Base-by-base conservation (phyloP, 92 coral and sea anemone species). In the Desmophyllum pertusum region DNA sequence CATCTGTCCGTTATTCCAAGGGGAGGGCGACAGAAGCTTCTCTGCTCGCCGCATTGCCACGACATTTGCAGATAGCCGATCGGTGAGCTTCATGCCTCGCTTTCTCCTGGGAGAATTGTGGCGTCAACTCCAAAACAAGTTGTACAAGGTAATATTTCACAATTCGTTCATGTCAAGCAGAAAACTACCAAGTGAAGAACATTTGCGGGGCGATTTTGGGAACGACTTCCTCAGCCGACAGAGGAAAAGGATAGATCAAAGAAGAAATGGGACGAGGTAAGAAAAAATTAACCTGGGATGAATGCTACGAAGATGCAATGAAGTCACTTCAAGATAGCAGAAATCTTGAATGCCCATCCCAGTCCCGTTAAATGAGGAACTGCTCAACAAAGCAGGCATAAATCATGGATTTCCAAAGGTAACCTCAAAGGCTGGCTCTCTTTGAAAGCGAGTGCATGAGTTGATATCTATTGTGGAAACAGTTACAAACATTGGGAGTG, bases 301-400 rank as follows among this genome's bases (percentile, higher is more conserved):
- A 88, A 5, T 79, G 77, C 4, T 88, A 71, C 27, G 91, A 83
- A 46, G 88, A 88, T 27, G 81, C 77, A 0, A 88, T 88, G 91
- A 88, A 77, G 50, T 63, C 88, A 50, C 91, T 88, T 18, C 88
- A 88, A 46, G 91, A 78, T 0, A 83, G 85, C 68, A 66, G 85
- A 23, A 88, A 88, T 64, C 29, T n/a, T 73, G 42, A 88, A 88
- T 53, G 88, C 91, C 0, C 91, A 88, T 78, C 91, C 88, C 10
- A 35, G 65, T 2, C 84, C n/a, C 14, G 37, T 79, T 88, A 27
- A 77, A 71, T 5, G 91, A 88, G 71, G 88, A 83, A 7, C 21
- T 66, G 1, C 59, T 88, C 4, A 40, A 21, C 39, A 83, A 43
- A 27, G 77, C 85, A n/a, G 10, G 68, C 86, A 18, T 81, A 83